phyloP scores from a whole-genome alignment of 1,140 invertebrate species.

The Heterodera schachtii region DNA sequence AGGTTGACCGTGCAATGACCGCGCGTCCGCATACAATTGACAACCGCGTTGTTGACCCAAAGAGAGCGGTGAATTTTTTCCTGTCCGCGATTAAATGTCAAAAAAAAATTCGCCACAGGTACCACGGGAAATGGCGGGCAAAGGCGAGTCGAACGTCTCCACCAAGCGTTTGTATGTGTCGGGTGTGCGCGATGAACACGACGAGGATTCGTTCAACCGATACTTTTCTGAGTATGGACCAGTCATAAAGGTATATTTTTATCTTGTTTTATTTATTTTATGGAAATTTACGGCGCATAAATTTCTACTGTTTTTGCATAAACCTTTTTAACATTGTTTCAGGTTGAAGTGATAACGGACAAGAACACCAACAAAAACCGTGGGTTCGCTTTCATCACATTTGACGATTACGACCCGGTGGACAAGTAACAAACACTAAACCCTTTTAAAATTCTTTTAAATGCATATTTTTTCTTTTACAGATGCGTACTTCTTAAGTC shows the following conservation, averaged over 20 bases:
- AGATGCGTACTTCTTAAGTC: conserved; percentile 70
- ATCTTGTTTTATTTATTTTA: neutral
- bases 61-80: conserved; percentile 75
- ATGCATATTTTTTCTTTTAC: neutral
- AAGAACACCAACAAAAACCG: conserved; percentile 72
- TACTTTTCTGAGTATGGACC: conserved; percentile 89
- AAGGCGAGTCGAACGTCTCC: conserved; percentile 84
- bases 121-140: conserved; percentile 81
- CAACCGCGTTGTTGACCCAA: conserved; percentile 88
- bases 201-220: conserved; percentile 71
- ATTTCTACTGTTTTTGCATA: conserved; percentile 17
- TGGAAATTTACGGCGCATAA: neutral
- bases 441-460: conserved; percentile 68
- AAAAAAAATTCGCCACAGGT: conserved; percentile 65
- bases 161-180: conserved; percentile 94
- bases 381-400: conserved; percentile 49
- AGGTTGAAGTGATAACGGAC: conserved; percentile 81
- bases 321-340: conserved; percentile 28
- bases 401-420: conserved; percentile 73
- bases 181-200: conserved; percentile 73
- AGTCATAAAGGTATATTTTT: conserved; percentile 73
- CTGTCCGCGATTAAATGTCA: neutral
- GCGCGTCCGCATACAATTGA: conserved; percentile 81
- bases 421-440: conserved; percentile 69
- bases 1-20: conserved; percentile 91